Conservation (phyloP, 2,797 vertebrate genomes). For the Cossypha niveicapilla region DNA sequence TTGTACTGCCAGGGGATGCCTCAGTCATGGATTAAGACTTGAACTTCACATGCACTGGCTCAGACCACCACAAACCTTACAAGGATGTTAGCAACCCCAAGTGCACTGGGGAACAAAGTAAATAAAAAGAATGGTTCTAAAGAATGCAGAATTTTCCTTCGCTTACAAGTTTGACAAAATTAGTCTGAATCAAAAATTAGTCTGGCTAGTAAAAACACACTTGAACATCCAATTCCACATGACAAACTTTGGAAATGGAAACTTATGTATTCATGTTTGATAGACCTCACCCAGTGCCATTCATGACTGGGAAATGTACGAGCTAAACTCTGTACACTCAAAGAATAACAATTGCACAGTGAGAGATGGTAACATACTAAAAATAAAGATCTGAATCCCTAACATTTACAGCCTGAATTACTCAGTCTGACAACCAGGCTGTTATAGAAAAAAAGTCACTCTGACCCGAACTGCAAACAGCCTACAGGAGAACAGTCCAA, state of each 20-base stretch:
- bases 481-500: neutral
- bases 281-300: rapidly evolving
- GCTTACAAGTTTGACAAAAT: neutral
- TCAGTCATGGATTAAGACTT: neutral
- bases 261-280: neutral
- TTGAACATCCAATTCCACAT: neutral
- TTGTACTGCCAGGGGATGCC: neutral
- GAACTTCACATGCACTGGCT: neutral
- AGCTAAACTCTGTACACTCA: neutral
- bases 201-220: neutral
- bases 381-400: neutral
- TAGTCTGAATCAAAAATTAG: neutral
- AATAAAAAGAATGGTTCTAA: neutral
- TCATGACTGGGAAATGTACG: neutral
- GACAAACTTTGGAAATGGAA: neutral
- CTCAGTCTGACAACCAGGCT: neutral
- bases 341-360: neutral
- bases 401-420: neutral
- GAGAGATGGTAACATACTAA: neutral
- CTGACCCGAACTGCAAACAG: neutral
- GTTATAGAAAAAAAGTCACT: neutral
- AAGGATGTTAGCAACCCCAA: neutral
- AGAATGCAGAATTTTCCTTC: neutral
- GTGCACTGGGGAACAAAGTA: neutral
- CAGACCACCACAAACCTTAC: neutral